phyloP scores from a whole-genome alignment of 2,888 invertebrate genomes.

The Octonoba sinensis region DNA sequence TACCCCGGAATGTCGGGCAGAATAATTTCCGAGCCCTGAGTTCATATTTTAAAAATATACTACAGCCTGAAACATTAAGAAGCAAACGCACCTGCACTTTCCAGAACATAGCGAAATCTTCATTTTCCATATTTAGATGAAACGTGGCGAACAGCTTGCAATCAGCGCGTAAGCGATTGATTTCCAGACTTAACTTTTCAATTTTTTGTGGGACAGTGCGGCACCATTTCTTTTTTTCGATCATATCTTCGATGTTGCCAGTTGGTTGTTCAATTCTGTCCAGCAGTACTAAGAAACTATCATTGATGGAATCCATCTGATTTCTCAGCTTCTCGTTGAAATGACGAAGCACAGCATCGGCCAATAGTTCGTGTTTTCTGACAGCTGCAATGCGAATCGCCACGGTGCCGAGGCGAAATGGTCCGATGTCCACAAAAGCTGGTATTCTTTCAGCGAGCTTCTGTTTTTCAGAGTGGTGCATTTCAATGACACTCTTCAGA shows the following conservation, averaged over 20 bases:
- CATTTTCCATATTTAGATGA: constrained; percentile 38
- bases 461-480: constrained; percentile 20
- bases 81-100: constrained; percentile 22
- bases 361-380: constrained; percentile 40
- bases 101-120: constrained; percentile 42
- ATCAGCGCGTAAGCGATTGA: constrained; percentile 20
- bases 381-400: constrained; percentile 14
- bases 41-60: too few relatives aligned
- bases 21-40: too few relatives aligned
- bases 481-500: constrained; percentile 22
- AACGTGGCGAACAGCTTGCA: constrained; percentile 10
- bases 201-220: constrained; percentile 32
- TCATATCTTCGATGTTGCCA: constrained; percentile 42
- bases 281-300: constrained; percentile 33
- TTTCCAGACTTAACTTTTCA: constrained; percentile 15
- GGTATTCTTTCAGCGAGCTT: constrained; percentile 26
- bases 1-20: too few relatives aligned
- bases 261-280: constrained; percentile 42
- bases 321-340: constrained; percentile 32
- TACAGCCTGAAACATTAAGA: too few relatives aligned
- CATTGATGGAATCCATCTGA: constrained; percentile 26
- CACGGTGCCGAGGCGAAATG: constrained; percentile 30
- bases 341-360: constrained; percentile 19
- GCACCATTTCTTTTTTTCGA: constrained; percentile 48
- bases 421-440: constrained; percentile 34